Percentiles rank a stretch among this genome's conserved stretches.
Evolutionary conservation across 2,888 invertebrate species (phyloP).

Genomic region (Folsomia manolachei): DNA sequence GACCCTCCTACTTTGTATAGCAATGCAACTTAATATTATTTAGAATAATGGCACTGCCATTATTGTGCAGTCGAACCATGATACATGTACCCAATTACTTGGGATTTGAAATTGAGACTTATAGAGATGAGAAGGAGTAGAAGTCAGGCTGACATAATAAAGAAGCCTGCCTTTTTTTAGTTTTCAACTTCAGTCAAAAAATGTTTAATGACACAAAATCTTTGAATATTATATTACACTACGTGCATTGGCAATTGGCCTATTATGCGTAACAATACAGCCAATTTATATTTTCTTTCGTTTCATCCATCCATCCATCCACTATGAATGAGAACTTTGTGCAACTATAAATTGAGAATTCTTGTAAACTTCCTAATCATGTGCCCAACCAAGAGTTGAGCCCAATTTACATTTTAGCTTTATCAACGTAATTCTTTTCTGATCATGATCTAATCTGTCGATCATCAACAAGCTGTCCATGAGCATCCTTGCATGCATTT

Average conservation of each 20-base stretch:
- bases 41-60: neutral
- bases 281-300: neutral
- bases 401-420: neutral
- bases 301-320: too few species aligned
- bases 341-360: neutral
- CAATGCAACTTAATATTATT: neutral
- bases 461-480: neutral
- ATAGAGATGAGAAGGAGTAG: too few species aligned
- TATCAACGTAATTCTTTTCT: neutral
- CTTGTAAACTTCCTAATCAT: neutral
- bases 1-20: neutral
- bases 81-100: neutral
- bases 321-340: neutral
- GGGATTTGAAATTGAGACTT: neutral
- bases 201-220: neutral
- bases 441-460: neutral
- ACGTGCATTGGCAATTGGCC: neutral
- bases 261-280: too few species aligned
- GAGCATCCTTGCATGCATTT: too few species aligned
- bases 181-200: neutral
- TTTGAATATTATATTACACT: neutral
- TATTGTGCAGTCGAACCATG: neutral
- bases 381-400: neutral
- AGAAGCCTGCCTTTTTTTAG: too few species aligned
- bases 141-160: too few species aligned